A percentile compares a stretch with the other conserved stretches of the same genome.
phyloP scores from a whole-genome alignment of 2,113 vertebrate genomes.

The Siphamia tubifer region DNA sequence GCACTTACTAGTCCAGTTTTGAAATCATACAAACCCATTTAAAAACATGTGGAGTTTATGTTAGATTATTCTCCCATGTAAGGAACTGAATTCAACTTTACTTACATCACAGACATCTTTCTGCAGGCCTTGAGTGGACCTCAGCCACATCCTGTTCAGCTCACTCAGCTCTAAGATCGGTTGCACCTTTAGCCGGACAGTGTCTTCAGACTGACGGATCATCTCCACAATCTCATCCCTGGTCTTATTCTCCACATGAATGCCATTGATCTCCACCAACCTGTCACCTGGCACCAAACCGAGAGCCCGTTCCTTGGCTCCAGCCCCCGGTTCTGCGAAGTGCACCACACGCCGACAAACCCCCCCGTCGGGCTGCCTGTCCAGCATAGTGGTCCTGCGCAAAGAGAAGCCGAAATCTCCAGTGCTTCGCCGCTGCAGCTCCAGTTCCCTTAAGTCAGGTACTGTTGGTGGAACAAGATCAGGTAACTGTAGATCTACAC shows the following conservation, averaged over 20 bases:
- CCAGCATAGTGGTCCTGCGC: slow-evolving; percentile 91
- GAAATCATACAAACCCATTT: background rate
- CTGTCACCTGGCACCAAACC: slow-evolving; percentile 94
- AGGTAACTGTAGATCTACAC: slow-evolving; percentile 84
- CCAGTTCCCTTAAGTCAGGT: slow-evolving; percentile 84
- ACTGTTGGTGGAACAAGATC: slow-evolving; percentile 78
- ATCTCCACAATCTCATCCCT: slow-evolving; percentile 98
- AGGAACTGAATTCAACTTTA: slow-evolving; percentile 28
- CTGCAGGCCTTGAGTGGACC: slow-evolving; percentile 72
- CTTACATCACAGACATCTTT: slow-evolving; percentile 86
- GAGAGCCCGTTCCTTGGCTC: slow-evolving; percentile 87
- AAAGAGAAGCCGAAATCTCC: slow-evolving; percentile 97
- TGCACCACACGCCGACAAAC: slow-evolving; percentile 88
- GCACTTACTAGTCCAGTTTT: too few relatives aligned
- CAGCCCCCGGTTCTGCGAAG: slow-evolving; percentile 92
- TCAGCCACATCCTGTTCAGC: slow-evolving; percentile 92
- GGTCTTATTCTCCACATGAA: slow-evolving; percentile 91
- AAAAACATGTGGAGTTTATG: background rate
- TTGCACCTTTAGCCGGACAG: slow-evolving; percentile 91
- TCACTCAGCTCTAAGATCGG: slow-evolving; percentile 95
- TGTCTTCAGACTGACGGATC: slow-evolving; percentile 95
- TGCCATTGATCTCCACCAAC: slow-evolving; percentile 92
- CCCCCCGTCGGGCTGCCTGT: slow-evolving; percentile 85
- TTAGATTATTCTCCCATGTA: background rate
- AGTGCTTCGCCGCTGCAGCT: slow-evolving; percentile 89